These are phyloP conservation scores for Enteromius argenteus DNA, from an alignment of 2,797 vertebrate genomes.

Conservation along the genomic window DNA sequence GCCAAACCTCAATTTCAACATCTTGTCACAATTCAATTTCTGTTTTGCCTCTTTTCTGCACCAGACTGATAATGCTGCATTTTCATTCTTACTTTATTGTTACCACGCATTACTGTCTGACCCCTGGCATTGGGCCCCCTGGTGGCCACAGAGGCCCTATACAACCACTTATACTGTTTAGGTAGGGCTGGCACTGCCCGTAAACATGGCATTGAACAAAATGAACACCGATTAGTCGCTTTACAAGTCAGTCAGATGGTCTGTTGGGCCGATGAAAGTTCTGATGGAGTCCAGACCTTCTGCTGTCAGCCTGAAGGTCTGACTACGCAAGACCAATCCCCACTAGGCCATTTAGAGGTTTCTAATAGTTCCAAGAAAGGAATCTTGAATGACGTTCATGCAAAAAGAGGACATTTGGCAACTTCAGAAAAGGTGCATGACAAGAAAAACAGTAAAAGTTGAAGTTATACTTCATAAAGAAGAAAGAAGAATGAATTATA, in stretches of 20 bases:
- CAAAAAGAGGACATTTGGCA: constrained; percentile 34
- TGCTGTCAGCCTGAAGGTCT: background rate
- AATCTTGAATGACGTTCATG: constrained; percentile 36
- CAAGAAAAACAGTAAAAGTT: constrained; percentile 47
- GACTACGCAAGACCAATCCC: background rate
- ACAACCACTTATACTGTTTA: background rate
- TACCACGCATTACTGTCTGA: background rate
- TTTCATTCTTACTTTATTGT: background rate
- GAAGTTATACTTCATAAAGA: constrained; percentile 50
- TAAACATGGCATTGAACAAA: background rate
- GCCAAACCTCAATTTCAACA: background rate
- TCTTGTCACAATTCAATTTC: background rate
- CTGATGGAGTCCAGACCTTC: background rate
- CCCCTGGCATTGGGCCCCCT: background rate
- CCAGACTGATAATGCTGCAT: background rate
- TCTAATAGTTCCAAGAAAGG: background rate
- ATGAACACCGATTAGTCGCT: background rate
- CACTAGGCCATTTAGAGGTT: background rate
- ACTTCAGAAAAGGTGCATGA: constrained; percentile 33
- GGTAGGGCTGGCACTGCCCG: background rate
- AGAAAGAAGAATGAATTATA: constrained; percentile 49
- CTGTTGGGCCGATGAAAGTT: background rate
- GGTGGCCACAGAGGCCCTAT: background rate
- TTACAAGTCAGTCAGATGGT: background rate
- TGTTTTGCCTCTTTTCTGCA: background rate